These are phyloP conservation scores for Myopa testacea DNA, from an alignment of 2,888 invertebrate species.

Conservation along the genomic window DNA sequence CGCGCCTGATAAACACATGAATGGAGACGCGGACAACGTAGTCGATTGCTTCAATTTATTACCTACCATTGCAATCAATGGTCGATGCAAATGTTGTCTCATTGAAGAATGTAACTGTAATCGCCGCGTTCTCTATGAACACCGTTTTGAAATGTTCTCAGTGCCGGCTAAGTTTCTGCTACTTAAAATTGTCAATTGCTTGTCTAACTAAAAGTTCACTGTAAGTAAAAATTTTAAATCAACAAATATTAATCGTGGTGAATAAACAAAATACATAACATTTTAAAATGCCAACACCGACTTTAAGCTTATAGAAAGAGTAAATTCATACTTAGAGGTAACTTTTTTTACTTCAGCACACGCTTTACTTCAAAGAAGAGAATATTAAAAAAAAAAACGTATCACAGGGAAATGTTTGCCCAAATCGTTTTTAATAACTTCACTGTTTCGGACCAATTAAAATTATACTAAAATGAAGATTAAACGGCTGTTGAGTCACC, in stretches of 20 bases:
- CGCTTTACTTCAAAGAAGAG: too few relatives aligned
- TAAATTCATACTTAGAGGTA: too few relatives aligned
- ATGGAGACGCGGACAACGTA: conserved; percentile 13
- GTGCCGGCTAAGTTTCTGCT: background rate
- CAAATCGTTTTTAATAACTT: too few relatives aligned
- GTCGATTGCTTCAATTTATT: conserved; percentile 12
- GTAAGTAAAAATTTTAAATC: too few relatives aligned
- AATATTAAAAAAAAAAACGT: too few relatives aligned
- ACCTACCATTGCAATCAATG: conserved; percentile 22
- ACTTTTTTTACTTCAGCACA: too few relatives aligned
- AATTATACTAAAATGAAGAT: background rate
- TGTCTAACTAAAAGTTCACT: too few relatives aligned
- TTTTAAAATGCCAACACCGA: too few relatives aligned
- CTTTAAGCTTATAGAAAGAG: too few relatives aligned
- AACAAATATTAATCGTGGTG: too few relatives aligned
- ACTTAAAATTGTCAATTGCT: background rate
- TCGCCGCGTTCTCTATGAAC: conserved; percentile 25
- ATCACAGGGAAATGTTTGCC: too few relatives aligned
- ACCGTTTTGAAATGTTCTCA: background rate
- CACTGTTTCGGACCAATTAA: background rate
- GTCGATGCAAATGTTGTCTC: conserved; percentile 13
- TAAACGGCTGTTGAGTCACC: background rate
- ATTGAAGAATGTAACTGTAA: conserved; percentile 32
- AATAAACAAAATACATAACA: too few relatives aligned
- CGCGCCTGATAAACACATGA: conserved; percentile 5